Evolutionary conservation across 2,113 vertebrate species (phyloP), one percentile per base, ranked within the genome.

Genomic region (Rhombomys opimus): DNA sequence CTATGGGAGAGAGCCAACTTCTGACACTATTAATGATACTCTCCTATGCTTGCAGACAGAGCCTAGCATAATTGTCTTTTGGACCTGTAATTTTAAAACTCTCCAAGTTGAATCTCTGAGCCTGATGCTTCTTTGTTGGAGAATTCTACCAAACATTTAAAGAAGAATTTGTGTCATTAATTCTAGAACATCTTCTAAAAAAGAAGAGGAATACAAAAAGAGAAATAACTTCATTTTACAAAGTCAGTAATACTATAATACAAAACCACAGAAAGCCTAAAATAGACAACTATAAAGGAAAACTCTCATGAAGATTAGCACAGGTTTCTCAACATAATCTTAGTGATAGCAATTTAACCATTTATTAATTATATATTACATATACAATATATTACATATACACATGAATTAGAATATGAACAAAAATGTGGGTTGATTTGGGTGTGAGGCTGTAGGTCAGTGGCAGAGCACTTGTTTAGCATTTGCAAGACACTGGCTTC

Each of bases 221-320:
- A 25, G 14, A 52, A 75, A 32, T 17, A 63, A 35, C 67, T 75
- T 95, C 63, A 78, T 93, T 93, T 82, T 67, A 93, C 72, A 27
- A 77, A 93, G 20, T 68, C 52, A 87, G 18, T 84, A 93, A 95
- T 84, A 95, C 30, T 6, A 18, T 38, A 32, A 91, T 35, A 41
- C n/a, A 96, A 95, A 94, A 78, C n/a, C 12, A 94, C 38, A 76
- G 25, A 90, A 92, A 80, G 23, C 59, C 17, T 76, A 67, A 50
- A 68, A 76, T 78, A 67, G 5, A 75, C 81, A 95, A 84, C n/a
- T 97, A 90, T 13, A 63, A 61, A 57, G 18, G 0, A 84, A 81
- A 59, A 72, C 57, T 73, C 2, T 73, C 8, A 75, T 82, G 27
- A 93, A 84, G 81, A 54, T 63, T 68, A 35, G 52, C 65, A 82